Base-by-base conservation (phyloP, 2,113 vertebrate genomes). In the Mugil cephalus region DNA sequence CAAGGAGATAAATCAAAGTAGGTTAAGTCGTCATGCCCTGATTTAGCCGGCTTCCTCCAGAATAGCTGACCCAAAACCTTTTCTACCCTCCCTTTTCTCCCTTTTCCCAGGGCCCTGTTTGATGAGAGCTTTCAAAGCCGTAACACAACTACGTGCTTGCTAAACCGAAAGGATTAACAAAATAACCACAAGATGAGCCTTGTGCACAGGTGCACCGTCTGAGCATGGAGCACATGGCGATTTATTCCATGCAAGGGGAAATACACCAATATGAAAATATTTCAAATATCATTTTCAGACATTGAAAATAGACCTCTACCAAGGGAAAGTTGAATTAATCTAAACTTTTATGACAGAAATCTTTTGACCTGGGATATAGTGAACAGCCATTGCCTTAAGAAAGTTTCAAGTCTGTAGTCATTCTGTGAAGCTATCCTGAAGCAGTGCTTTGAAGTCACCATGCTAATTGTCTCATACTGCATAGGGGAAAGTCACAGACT, bases 41-140 rank as follows among this genome's bases (percentile, higher is more conserved):
- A 91, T 91, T 90, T 82, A 91, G 89, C 69, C 62, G 51, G 69
- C 77, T 24, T 79, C 63, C 40, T 90, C 83, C 63, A 88, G 90
- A 93, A 92, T 92, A 94, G 90, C 88, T 92, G 93, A 93, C 93
- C 93, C 88, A 90, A 79, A 92, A 92, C 75, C 51, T 60, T 74
- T 21, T 13, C 36, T 43, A 46, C 43, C 58, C 73, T 63, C 56
- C 67, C 43, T 50, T 76, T 47, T 51, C 47, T 71, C 42, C 52
- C 8, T 51, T 78, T 79, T 85, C 69, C 80, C 73, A 83, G 69
- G 56, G 81, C 84, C 68, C 52, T 63, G 40, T 80, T 85, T 63
- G 30, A 77, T 67, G 21, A 53, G 52, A 56, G 80, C 38, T 59
- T 54, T 69, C 54, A 7, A 14, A 51, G 64, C 47, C 24, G 50